Evolutionary conservation across 2,888 invertebrate species (phyloP), one percentile per base, ranked within the genome.

Genomic region (Drosophila neotestacea): DNA sequence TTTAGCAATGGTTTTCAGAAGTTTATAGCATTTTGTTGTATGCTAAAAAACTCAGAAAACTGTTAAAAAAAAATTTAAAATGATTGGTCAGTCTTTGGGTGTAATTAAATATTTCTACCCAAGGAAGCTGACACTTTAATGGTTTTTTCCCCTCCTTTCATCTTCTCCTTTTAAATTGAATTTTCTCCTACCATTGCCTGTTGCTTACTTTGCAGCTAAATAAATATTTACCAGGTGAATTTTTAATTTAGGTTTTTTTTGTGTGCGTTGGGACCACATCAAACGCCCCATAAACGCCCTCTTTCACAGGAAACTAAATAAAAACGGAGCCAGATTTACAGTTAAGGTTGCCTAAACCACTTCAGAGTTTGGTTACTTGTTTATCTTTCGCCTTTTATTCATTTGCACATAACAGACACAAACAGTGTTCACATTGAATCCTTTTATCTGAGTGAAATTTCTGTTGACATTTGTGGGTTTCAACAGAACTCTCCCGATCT

Each of bases 301-400:
- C 16, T 5, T 22, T 11, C 16, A 7, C 13, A 55, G 41, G 46
- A n/a, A 56, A 38, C 48, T 38, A 32, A 58, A 55, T 55, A 50
- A 64, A 30, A 50, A 22, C 32, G 6, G 9, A 34, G 4, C 22
- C 13, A n/a, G n/a, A 10, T 60, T 30, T 27, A 13, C 13, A 7
- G 16, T 30, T 30, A 30, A 64, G 76, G 61, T 52, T 52, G 59
- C 50, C 56, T 38, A 39, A 60, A 60, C 42, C 63, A 56, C 55
- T 61, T 59, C 6, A 30, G 41, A 64, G 58, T 22, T 58, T 56
- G 60, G 66, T 70, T 79, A 39, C 62, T 34, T 83, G 77, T 76
- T 65, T 77, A 63, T 67, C 58, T 54, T 67, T 50, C 30, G 60
- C 42, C 60, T 68, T 80, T 61, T 63, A 86, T 79, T 83, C 83